Base-by-base conservation (phyloP, 2,888 invertebrate genomes). In the Ochlodes sylvanus region DNA sequence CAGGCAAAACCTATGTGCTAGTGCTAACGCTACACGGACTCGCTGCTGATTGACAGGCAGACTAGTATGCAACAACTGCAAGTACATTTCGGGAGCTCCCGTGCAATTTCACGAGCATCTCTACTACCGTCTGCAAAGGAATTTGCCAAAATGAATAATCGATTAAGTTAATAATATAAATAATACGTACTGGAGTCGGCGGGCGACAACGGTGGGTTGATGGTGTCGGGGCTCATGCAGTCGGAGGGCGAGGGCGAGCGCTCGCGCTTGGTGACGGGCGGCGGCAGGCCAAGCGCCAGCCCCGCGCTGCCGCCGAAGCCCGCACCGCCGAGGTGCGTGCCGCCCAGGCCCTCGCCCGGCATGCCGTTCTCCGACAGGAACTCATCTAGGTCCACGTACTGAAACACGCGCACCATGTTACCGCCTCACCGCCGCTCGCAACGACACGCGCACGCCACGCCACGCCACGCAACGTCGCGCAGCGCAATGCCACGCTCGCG, bases 341-440 rank as follows among this genome's bases (percentile, higher is more conserved):
- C 95, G 70, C 94, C 94, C 85, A 96, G 91, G 0, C 95, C 95
- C 86, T 98, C 97, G 88, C 97, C 96, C 75, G 98, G 97, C 92
- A 98, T 97, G 80, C 98, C 98, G 89, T 98, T 98, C 94, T 98
- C 98, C 84, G 97, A 98, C 84, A 98, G 95, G 94, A 98, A 98
- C 94, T 98, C 98, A 94, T 99, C 98, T 94, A 99, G 94, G 94
- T 98, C 98, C 94, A 98, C 98, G 92, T 98, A 98, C 97, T 98
- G 95, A 95, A 94, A 81, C 84, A 78, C 76, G 74, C 73, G 75
- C 63, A 68, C 72, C 64, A 73, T 68, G 70, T 73, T 77, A 77
- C 75, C 71, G 73, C 74, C 72, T 77, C 76, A 69, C 74, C 68
- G 58, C 63, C 71, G 72, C 77, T 71, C 74, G 73, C 72, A 54